Percentiles rank a stretch among this genome's conserved stretches.
These are phyloP conservation scores for Periophthalmus modestus DNA, from an alignment of 2,113 vertebrate species.

Conservation along the genomic window DNA sequence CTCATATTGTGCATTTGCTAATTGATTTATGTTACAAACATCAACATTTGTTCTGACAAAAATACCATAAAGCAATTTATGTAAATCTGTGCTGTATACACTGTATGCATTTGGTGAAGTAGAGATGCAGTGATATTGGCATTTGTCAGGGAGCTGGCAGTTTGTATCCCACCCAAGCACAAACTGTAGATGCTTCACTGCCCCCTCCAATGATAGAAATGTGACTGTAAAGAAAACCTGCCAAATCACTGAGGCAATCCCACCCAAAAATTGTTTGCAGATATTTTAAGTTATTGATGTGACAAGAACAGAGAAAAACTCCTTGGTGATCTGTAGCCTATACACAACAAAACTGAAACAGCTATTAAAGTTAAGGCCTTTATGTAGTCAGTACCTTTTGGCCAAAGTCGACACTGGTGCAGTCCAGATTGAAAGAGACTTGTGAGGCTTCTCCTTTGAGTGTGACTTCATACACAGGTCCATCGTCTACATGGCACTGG, in stretches of 20 bases:
- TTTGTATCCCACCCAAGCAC: too few relatives aligned
- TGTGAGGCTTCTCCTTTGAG: slow-evolving; percentile 82
- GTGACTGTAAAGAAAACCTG: too few relatives aligned
- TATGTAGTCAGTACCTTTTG: background rate
- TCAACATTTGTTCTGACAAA: background rate
- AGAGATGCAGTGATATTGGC: too few relatives aligned
- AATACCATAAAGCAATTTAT: background rate
- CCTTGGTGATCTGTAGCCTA: background rate
- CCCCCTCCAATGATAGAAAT: too few relatives aligned
- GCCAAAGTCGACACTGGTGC: slow-evolving; percentile 76
- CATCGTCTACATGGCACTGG: slow-evolving; percentile 83
- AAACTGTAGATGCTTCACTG: too few relatives aligned
- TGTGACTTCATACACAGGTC: slow-evolving; percentile 79
- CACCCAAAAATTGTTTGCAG: background rate
- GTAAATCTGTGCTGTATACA: background rate
- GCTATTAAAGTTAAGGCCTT: background rate
- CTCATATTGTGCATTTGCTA: background rate
- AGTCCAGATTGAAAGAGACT: slow-evolving; percentile 78
- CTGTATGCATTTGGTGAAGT: background rate
- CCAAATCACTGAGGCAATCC: background rate
- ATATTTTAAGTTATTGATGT: background rate
- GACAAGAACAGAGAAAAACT: background rate
- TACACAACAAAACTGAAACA: background rate
- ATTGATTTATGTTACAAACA: background rate
- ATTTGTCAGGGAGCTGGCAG: background rate